A percentile compares a stretch with the other conserved stretches of the same genome.
Evolutionary conservation across 2,113 vertebrate genomes (phyloP).

Genomic region (Grammomys dolichurus): DNA sequence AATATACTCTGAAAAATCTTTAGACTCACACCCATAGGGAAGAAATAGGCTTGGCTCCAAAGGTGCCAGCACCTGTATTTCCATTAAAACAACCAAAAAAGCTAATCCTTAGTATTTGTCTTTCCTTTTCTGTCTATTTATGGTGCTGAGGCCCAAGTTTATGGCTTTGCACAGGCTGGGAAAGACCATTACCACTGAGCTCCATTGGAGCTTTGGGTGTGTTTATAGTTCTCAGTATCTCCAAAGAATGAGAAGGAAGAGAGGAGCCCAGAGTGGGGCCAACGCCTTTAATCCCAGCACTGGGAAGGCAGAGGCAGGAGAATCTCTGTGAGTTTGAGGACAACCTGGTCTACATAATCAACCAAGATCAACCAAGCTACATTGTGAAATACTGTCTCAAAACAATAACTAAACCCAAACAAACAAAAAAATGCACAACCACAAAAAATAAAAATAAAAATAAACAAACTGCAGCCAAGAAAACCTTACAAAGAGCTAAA

Average conservation of each 20-base stretch:
- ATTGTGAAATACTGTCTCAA: not conserved
- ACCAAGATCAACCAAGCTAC: not conserved
- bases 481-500: not conserved
- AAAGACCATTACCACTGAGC: not conserved
- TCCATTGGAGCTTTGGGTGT: too few relatives aligned
- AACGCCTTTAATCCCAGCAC: not conserved
- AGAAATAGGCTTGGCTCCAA: not conserved
- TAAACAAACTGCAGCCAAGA: not conserved
- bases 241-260: not conserved
- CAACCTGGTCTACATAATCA: not conserved
- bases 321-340: not conserved
- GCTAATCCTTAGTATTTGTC: not conserved
- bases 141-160: not conserved
- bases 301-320: not conserved
- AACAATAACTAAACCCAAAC: not conserved
- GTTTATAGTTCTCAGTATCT: not conserved
- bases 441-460: too few relatives aligned
- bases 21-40: not conserved
- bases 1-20: not conserved
- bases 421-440: not conserved
- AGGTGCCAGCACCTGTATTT: not conserved
- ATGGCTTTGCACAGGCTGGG: too few relatives aligned
- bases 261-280: not conserved
- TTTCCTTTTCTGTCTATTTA: not conserved
- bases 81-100: slow-evolving; percentile 5